Evolutionary conservation across 2,888 invertebrate species (phyloP).

Genomic region (Clistopyga incitator): DNA sequence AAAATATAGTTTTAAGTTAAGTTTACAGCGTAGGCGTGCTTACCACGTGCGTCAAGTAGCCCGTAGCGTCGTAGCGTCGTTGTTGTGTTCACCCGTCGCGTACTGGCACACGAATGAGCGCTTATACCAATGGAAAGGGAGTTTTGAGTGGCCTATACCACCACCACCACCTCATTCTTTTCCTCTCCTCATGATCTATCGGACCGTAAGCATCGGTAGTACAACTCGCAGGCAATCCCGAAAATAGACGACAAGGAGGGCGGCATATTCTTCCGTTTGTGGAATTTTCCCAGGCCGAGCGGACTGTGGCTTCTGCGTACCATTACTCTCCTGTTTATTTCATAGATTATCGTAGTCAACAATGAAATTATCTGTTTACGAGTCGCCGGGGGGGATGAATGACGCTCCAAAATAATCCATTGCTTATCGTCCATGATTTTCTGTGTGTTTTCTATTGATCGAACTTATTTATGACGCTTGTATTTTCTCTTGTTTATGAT

Average conservation of each 20-base stretch:
- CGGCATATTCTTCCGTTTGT: slow-evolving; percentile 13
- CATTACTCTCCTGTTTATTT: not conserved
- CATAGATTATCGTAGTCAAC: not conserved
- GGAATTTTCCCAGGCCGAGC: not conserved
- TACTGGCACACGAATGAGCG: slow-evolving; percentile 74
- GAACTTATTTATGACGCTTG: no score
- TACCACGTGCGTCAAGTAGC: slow-evolving; percentile 67
- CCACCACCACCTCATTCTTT: slow-evolving; percentile 51
- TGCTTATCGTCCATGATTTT: not conserved
- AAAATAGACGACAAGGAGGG: slow-evolving; percentile 22
- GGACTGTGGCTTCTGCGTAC: not conserved
- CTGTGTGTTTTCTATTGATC: not conserved
- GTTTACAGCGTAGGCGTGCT: slow-evolving; percentile 34
- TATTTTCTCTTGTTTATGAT: not conserved
- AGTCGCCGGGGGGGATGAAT: not conserved
- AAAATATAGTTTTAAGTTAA: slow-evolving; percentile 26
- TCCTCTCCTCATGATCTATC: slow-evolving; percentile 16
- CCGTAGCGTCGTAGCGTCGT: slow-evolving; percentile 46
- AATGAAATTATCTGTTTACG: not conserved
- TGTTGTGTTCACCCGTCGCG: slow-evolving; percentile 67
- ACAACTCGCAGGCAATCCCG: not conserved
- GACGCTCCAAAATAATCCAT: not conserved
- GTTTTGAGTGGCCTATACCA: slow-evolving; percentile 71
- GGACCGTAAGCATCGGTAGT: not conserved
- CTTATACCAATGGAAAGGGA: slow-evolving; percentile 75